A percentile compares a stretch with the other conserved stretches of the same genome.
Evolutionary conservation across 2,113 vertebrate species (phyloP).

Genomic region (Tupaia chinensis): DNA sequence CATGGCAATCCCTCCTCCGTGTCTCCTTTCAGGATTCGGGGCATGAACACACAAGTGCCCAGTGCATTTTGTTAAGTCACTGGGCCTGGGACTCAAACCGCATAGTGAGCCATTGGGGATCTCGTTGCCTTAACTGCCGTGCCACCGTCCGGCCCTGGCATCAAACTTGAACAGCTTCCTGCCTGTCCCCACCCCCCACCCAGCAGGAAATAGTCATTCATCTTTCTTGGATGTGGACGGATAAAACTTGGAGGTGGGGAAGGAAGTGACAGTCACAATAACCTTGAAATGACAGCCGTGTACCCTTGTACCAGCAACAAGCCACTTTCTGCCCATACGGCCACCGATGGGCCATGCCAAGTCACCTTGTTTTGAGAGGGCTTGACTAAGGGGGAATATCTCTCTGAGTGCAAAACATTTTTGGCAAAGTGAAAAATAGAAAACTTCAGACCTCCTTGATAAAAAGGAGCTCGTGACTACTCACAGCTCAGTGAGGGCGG

Average conservation of each 20-base stretch:
- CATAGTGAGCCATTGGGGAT: too few species aligned
- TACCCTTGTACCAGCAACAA: neutral
- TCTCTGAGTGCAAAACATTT: constrained; percentile 90
- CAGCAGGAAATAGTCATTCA: neutral
- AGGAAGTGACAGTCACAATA: neutral
- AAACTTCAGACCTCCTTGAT: constrained; percentile 89
- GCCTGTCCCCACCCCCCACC: neutral
- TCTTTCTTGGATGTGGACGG: neutral
- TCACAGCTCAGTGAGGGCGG: constrained; percentile 54
- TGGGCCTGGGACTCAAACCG: too few species aligned
- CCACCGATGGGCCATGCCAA: neutral
- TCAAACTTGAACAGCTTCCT: neutral
- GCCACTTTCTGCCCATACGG: neutral
- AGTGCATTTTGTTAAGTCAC: too few species aligned
- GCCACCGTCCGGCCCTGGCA: neutral
- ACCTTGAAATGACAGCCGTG: neutral
- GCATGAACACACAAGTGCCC: too few species aligned
- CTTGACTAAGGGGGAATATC: constrained; percentile 69
- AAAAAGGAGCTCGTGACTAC: constrained; percentile 86
- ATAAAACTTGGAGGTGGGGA: neutral
- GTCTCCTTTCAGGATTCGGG: too few species aligned
- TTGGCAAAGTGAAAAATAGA: constrained; percentile 95
- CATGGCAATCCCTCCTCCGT: too few species aligned
- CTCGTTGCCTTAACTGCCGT: too few species aligned
- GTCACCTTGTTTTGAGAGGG: constrained; percentile 23